Evolutionary conservation across 2,113 vertebrate species (phyloP).

Genomic region (Glaucomys volans): DNA sequence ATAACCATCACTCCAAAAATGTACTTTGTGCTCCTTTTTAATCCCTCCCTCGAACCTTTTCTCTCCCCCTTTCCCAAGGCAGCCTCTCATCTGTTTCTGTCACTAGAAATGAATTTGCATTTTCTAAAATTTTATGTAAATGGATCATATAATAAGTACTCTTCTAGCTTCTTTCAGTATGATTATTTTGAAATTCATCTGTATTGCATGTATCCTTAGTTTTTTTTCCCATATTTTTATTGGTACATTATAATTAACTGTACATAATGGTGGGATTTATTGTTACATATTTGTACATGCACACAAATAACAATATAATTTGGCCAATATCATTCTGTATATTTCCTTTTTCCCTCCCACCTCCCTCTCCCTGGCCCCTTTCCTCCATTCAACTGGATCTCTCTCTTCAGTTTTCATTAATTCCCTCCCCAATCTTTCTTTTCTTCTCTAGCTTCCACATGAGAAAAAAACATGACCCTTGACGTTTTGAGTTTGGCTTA

Average conservation of each 20-base stretch:
- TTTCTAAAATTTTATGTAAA: conserved; percentile 46
- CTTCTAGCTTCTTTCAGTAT: neutral
- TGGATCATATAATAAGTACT: neutral
- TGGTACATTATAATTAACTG: neutral
- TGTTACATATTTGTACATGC: neutral
- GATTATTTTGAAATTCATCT: neutral
- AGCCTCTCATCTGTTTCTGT: conserved; percentile 4
- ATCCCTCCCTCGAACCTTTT: neutral
- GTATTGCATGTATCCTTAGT: neutral
- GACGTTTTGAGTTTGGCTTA: neutral
- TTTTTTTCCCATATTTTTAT: neutral
- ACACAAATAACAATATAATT: neutral
- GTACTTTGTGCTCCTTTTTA: neutral
- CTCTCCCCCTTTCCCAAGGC: neutral
- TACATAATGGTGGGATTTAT: neutral
- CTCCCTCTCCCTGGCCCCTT: neutral
- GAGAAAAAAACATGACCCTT: neutral
- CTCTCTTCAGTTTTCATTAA: neutral
- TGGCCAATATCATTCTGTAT: neutral
- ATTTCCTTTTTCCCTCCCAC: neutral
- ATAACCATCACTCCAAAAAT: neutral
- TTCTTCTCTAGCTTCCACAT: neutral
- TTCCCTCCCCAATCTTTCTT: neutral
- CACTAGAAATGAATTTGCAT: conserved; percentile 15
- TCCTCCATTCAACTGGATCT: neutral